phyloP scores from a whole-genome alignment of 2,797 vertebrate species.

The Acrossocheilus wenchowensis region DNA sequence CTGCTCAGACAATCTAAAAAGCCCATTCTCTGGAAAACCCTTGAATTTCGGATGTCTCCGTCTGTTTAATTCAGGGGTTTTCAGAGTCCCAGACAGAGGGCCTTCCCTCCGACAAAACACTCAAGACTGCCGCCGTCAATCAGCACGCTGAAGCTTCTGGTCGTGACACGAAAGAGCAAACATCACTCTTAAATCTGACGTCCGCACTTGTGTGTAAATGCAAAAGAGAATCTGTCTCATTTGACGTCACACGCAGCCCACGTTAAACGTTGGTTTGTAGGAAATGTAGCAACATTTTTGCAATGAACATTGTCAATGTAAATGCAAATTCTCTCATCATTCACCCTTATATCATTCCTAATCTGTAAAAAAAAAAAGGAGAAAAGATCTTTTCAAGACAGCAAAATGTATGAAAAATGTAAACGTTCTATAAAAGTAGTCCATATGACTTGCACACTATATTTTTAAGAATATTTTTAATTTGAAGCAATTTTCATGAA shows the following conservation, averaged over 20 bases:
- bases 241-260: background rate
- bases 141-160: background rate
- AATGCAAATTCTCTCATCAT: background rate
- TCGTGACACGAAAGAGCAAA: background rate
- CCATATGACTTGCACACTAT: no score
- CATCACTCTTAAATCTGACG: background rate
- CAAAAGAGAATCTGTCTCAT: background rate
- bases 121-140: background rate
- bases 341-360: background rate
- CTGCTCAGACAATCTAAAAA: background rate
- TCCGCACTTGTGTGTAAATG: background rate
- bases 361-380: background rate
- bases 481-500: no score
- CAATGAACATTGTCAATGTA: background rate
- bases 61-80: constrained; percentile 4
- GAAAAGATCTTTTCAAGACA: background rate
- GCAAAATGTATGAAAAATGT: background rate
- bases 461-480: no score
- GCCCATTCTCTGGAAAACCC: background rate
- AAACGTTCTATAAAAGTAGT: background rate
- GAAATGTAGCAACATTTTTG: background rate
- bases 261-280: background rate
- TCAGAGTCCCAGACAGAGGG: background rate
- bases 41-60: background rate
- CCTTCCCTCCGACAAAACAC: background rate